Percentiles rank a stretch among this genome's conserved stretches.
Evolutionary conservation across 2,797 vertebrate species (phyloP).

Genomic region (Molothrus ater): DNA sequence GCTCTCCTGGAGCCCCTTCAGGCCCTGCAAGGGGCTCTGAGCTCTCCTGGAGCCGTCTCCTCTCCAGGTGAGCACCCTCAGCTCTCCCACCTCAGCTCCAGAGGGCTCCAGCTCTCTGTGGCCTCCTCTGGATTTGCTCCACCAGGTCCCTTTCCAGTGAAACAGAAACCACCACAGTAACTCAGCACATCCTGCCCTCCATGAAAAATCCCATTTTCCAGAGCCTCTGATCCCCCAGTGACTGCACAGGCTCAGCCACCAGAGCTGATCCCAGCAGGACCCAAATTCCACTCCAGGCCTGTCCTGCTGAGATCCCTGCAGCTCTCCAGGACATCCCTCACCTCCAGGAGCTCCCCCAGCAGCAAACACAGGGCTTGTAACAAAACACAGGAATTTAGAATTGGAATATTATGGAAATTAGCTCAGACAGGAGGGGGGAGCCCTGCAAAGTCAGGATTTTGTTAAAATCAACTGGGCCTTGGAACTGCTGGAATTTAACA

Average conservation of each 20-base stretch:
- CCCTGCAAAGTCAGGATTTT: neutral
- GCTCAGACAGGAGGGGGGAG: neutral
- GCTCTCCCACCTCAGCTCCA: neutral
- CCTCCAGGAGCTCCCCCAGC: neutral
- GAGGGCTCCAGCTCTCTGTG: no score
- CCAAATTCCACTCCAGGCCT: fast-evolving
- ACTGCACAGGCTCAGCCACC: fast-evolving
- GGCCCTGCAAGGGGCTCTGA: neutral
- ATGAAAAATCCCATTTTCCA: neutral
- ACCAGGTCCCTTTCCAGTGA: neutral
- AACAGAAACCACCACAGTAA: neutral
- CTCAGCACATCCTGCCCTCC: neutral
- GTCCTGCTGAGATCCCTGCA: neutral
- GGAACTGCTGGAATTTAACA: neutral
- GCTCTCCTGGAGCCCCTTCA: neutral
- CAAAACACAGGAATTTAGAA: neutral
- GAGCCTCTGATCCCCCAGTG: fast-evolving
- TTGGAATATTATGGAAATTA: fast-evolving
- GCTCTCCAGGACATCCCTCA: neutral
- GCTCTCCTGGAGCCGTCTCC: fast-evolving
- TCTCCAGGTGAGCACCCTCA: neutral
- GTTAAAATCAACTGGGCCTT: neutral
- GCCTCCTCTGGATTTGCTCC: neutral
- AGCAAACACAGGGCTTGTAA: neutral
- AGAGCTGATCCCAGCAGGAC: neutral